Base-by-base conservation (phyloP, 2,113 vertebrate genomes). In the Serinus canaria region DNA sequence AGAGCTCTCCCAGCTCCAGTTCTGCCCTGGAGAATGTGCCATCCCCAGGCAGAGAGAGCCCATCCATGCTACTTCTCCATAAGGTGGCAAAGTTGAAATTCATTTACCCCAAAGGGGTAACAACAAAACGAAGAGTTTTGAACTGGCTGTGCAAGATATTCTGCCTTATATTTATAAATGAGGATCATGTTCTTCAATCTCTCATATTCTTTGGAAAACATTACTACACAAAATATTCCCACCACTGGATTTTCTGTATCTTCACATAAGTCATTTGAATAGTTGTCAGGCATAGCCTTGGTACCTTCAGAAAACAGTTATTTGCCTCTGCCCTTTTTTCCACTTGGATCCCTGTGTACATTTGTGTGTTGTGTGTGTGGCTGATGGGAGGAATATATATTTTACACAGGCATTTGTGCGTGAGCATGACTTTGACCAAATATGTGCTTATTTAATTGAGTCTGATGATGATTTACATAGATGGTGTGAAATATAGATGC, bases 331-430 rank as follows among this genome's bases (percentile, higher is more conserved):
- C 16, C 25, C 10, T 62, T 76, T 80, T 53, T 60, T 17, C 41
- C 46, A 22, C 31, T 69, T 50, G 47, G 28, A 91, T 81, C 64
- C 60, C 39, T 3, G 4, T 37, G 13, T 28, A 60, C 24, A 21
- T 56, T 58, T 68, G 20, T 87, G 18, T 25, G 30, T 46, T 58
- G 25, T 6, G 30, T 24, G 13, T 5, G 24, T 33, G 68, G 11
- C 63, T 55, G 43, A 47, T n/a, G n/a, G 53, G 31, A 79, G 25
- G 24, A 80, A 85, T 79, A 44, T 10, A 37, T n/a, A 15, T 47
- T 79, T 53, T 21, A 52, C 12, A 5, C 0, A 0, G 10, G 19
- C 24, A 24, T 79, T 82, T 72, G 28, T 52, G 15, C 0, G 0
- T 0, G 0, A 87, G 25, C 2, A 1, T 47, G 43, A 49, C 62